Base-by-base conservation (phyloP, 1,140 invertebrate species). In the Sinella curviseta region DNA sequence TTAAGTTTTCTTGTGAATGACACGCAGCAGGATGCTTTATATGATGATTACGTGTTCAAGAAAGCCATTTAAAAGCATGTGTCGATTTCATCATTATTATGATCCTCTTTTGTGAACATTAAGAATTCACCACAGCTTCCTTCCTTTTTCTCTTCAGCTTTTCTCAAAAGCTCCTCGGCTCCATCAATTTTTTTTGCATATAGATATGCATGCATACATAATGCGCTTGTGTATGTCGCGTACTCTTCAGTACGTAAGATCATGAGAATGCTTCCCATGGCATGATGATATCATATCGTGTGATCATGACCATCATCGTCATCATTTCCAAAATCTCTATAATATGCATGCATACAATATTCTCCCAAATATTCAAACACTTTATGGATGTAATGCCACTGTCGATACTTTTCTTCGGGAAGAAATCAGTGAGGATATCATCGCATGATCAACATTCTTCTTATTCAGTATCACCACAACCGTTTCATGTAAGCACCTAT, bases 21-120 rank as follows among this genome's bases (percentile, higher is more conserved):
- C n/a, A n/a, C n/a, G n/a, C n/a, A n/a, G n/a, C n/a, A n/a, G n/a
- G 4, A 48, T 48, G 17, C 4, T 48, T 8, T 48, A 17, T 17
- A 48, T 48, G 17, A 4, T 60, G 55, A 60, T 60, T 60, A 3
- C 55, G 12, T 26, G 24, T 1, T 3, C 3, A n/a, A 70, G n/a
- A 70, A 70, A 31, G 65, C 65, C 4, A 70, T 70, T 70, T 70
- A 70, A 70, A 70, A 70, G 31, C 65, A 70, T 70, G 26, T 70
- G 65, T 70, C 65, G 65, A 70, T 70, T 70, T 33, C 65, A 70
- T 33, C 65, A 33, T 70, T 70, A 70, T 33, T 70, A 70, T 33
- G 28, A 70, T 70, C 65, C 65, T 33, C 12, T 70, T 48, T 48
- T 48, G 39, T 48, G 2, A 33, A 3, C 31, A 70, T 70, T 70